A percentile compares a stretch with the other conserved stretches of the same genome.
phyloP scores from a whole-genome alignment of 2,113 vertebrate species.

The Pteruthius melanotis region DNA sequence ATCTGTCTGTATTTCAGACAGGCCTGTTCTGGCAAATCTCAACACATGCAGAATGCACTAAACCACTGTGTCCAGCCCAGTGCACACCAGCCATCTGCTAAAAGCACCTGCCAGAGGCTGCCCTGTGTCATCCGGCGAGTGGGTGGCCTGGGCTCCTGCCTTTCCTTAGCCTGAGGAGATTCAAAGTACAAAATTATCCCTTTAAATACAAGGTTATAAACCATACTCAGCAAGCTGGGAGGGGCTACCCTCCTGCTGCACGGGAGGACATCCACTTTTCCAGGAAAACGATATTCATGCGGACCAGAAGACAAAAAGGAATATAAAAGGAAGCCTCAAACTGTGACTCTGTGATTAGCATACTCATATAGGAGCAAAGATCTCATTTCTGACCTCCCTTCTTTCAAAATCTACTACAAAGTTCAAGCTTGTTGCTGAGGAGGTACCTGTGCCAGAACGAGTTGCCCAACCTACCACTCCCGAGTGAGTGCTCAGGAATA shows the following conservation, averaged over 20 bases:
- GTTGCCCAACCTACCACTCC: background rate
- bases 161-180: background rate
- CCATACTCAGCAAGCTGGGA: background rate
- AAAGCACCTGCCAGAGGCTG: background rate
- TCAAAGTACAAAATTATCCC: background rate
- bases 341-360: background rate
- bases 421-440: background rate
- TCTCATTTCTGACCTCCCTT: background rate
- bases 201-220: conserved; percentile 17
- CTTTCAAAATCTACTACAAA: background rate
- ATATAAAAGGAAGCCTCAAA: background rate
- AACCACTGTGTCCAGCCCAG: background rate
- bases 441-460: background rate
- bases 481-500: background rate
- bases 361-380: background rate
- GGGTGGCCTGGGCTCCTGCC: conserved; percentile 4
- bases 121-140: rapidly evolving
- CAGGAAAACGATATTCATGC: background rate
- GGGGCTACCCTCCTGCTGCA: background rate
- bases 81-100: background rate
- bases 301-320: background rate
- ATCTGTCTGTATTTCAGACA: background rate
- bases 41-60: too few species aligned
- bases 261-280: background rate
- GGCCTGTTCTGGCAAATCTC: background rate